Base-by-base conservation (phyloP, 2,888 invertebrate species). In the Agonopterix alstromeriana region DNA sequence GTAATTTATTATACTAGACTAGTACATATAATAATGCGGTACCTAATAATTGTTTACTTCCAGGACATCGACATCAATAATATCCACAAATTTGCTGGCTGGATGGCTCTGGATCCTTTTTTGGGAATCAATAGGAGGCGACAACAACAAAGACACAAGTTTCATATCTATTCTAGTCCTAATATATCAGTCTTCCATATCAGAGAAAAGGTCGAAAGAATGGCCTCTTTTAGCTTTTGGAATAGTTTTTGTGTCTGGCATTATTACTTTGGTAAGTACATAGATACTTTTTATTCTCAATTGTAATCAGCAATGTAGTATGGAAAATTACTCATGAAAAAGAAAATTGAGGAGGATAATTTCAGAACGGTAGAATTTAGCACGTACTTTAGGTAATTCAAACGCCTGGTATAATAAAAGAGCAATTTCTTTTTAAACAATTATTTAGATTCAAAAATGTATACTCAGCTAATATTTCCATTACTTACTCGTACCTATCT, bases 11-110 rank as follows among this genome's bases (percentile, higher is more conserved):
- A n/a, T n/a, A n/a, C n/a, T n/a, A n/a, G n/a, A 27, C 17, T 27
- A 7, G 5, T 27, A 5, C 7, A 5, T 27, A 27, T 7, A 27
- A 5, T 27, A 9, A 9, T 8, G 38, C 38, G n/a, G 5, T n/a
- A n/a, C n/a, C n/a, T n/a, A 0, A 38, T 38, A 38, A 38, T n/a
- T 9, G n/a, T 38, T n/a, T n/a, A 38, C 40, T 89, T 90, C 44
- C 77, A 92, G 92, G 92, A 90, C 90, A 47, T 90, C 92, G 38
- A 79, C 91, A 10, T 82, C 90, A 48, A 88, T 91, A 43, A 88
- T 90, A 47, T 73, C 90, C 53, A 76, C 86, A 36, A 93, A 91
- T 58, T 70, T 92, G 40, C 64, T 91, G 12, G 82, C 91, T 10
- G 92, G 92, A 1, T 83, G 91, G 70, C 71, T 91, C 2, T 90